Conservation (phyloP, 2,797 vertebrate species). For the Apogon talboti region DNA sequence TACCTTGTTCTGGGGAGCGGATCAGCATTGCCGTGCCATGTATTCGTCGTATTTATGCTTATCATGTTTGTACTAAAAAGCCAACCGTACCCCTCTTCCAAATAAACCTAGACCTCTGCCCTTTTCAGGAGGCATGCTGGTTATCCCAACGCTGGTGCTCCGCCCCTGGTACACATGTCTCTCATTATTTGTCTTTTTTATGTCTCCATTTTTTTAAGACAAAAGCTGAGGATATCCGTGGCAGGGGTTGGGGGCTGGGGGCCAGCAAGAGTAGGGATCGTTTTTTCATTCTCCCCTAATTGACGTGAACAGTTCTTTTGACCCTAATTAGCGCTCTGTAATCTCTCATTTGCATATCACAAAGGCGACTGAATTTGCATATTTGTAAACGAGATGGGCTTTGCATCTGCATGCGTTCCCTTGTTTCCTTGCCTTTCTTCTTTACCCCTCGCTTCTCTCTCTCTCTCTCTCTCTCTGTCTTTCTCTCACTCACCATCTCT, state of each 20-base stretch:
- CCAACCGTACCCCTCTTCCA: constrained; percentile 28
- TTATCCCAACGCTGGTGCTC: constrained; percentile 54
- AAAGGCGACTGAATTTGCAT: constrained; percentile 94
- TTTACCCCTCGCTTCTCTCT: constrained; percentile 63
- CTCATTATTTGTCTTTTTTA: constrained; percentile 79
- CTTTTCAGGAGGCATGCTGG: constrained; percentile 58
- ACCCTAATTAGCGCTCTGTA: constrained; percentile 96
- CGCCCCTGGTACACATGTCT: constrained; percentile 64
- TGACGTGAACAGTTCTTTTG: constrained; percentile 93
- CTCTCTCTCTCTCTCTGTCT: constrained; percentile 44
- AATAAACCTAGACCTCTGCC: constrained; percentile 67
- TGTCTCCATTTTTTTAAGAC: constrained; percentile 82
- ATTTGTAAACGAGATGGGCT: constrained; percentile 92
- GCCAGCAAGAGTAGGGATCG: constrained; percentile 78
- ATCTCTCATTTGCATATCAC: constrained; percentile 95
- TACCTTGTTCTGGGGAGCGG: not conserved
- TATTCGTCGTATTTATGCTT: not conserved
- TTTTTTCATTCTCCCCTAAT: constrained; percentile 89
- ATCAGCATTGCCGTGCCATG: constrained; percentile 7
- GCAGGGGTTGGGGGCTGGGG: constrained; percentile 73
- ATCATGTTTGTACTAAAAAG: constrained; percentile 36
- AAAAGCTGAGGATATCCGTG: constrained; percentile 83
- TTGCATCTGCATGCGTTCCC: constrained; percentile 87
- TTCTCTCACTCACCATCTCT: constrained; percentile 34
- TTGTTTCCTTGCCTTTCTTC: constrained; percentile 83